Evolutionary conservation across 2,797 vertebrate species (phyloP).

Genomic region (Poeciliopsis paucimaculata): DNA sequence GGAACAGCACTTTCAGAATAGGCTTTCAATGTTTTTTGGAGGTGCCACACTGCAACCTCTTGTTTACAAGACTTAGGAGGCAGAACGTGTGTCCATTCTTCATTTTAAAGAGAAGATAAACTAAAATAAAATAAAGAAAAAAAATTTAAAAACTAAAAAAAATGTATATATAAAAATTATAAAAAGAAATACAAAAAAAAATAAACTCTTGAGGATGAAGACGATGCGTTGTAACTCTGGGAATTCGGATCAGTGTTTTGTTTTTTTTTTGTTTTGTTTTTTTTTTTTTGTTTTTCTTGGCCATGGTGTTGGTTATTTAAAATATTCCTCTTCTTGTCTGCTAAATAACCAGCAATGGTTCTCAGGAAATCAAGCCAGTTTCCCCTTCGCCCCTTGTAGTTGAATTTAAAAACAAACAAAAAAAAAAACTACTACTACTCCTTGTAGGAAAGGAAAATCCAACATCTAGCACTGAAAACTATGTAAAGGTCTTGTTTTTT

Average conservation of each 20-base stretch:
- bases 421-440: conserved; percentile 77
- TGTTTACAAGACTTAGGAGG: conserved; percentile 98
- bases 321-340: conserved; percentile 92
- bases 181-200: conserved; percentile 41
- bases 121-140: conserved; percentile 66
- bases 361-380: conserved; percentile 98
- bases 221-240: conserved; percentile 98
- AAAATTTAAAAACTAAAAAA: conserved; percentile 59
- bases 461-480: conserved; percentile 98
- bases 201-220: conserved; percentile 85
- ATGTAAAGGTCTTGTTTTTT: conserved; percentile 91
- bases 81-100: conserved; percentile 97
- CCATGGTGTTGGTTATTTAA: conserved; percentile 90
- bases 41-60: conserved; percentile 89
- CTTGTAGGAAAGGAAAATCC: conserved; percentile 95
- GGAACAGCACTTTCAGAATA: conserved; percentile 98
- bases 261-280: background rate
- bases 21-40: conserved; percentile 96
- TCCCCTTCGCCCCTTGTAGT: conserved; percentile 85
- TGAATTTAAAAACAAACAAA: conserved; percentile 72
- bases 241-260: conserved; percentile 97
- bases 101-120: conserved; percentile 87
- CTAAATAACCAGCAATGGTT: conserved; percentile 99
- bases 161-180: conserved; percentile 54
- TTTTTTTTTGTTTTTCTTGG: conserved; percentile 47